A percentile compares a stretch with the other conserved stretches of the same genome.
These are phyloP conservation scores for Syndactyla subalaris DNA, from an alignment of 2,797 vertebrate genomes.

Conservation along the genomic window DNA sequence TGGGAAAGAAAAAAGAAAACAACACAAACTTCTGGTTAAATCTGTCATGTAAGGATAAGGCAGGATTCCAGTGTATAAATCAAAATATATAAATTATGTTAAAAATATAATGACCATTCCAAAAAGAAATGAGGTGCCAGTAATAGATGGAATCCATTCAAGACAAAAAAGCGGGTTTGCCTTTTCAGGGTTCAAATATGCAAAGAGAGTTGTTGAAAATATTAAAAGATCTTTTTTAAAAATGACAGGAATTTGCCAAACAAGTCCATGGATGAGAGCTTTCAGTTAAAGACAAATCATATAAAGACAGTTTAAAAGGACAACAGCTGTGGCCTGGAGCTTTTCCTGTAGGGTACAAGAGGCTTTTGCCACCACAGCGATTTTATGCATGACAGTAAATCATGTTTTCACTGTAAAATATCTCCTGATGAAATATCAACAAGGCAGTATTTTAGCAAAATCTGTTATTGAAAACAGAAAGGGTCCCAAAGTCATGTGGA, in stretches of 20 bases:
- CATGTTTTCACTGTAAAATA: not conserved
- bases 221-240: not conserved
- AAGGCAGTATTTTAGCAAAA: not conserved
- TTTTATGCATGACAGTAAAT: not conserved
- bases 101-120: not conserved
- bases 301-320: not conserved
- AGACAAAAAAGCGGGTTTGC: not conserved
- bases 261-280: not conserved
- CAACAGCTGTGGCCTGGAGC: not conserved
- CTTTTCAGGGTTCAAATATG: not conserved
- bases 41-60: not conserved
- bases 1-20: not conserved
- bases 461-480: not conserved
- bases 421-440: not conserved
- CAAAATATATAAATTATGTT: not conserved
- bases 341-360: not conserved
- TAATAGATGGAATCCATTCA: not conserved
- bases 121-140: not conserved
- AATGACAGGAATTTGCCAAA: not conserved
- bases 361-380: not conserved
- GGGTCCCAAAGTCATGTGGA: not conserved
- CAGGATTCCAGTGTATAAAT: not conserved
- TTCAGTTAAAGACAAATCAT: not conserved
- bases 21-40: not conserved
- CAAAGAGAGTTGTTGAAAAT: not conserved